Conservation (phyloP, 2,113 vertebrate species). For the Thamnophis sirtalis region DNA sequence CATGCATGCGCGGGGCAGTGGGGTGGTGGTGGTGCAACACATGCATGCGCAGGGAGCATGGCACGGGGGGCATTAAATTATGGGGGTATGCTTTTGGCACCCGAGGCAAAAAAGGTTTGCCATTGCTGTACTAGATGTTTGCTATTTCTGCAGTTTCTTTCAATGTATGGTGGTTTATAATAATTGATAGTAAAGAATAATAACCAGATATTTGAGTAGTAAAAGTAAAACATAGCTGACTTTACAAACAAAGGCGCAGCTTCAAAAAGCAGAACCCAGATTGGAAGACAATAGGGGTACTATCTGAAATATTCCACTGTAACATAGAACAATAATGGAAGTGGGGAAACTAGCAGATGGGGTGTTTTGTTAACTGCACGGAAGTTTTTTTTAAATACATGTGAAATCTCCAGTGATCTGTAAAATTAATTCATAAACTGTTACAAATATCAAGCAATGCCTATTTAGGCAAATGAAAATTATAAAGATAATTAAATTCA, state of each 20-base stretch:
- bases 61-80: no score
- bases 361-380: background rate
- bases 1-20: no score
- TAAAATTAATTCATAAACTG: background rate
- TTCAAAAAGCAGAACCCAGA: background rate
- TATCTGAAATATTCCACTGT: background rate
- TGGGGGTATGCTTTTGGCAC: no score
- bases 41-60: no score
- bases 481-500: background rate
- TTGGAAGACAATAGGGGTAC: background rate
- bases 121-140: background rate
- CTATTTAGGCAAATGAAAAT: background rate
- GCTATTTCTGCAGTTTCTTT: background rate
- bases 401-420: background rate
- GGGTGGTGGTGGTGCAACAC: no score
- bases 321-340: fast-evolving
- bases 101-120: no score
- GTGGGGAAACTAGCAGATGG: background rate
- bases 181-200: background rate
- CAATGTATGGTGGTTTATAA: background rate
- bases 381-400: background rate
- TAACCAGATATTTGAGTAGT: background rate
- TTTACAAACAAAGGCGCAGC: background rate
- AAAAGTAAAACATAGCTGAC: background rate
- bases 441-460: background rate